Conservation (phyloP, 2,797 vertebrate genomes). For the Lutra lutra region DNA sequence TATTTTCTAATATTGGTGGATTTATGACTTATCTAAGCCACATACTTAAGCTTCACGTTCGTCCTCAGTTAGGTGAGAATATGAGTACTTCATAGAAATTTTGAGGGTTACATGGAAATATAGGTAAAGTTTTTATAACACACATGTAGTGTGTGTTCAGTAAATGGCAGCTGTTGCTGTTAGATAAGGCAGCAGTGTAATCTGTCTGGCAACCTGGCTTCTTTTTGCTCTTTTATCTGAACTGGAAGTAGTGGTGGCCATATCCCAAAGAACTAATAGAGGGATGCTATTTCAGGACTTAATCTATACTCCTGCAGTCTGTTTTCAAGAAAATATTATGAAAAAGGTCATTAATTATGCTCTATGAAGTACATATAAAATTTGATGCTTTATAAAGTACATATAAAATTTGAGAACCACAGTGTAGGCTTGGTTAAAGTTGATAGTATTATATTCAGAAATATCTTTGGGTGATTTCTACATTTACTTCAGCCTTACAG, state of each 20-base stretch:
- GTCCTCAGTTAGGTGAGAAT: constrained; percentile 7
- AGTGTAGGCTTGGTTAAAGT: neutral
- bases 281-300: neutral
- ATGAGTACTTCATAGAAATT: neutral
- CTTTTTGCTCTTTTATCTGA: neutral
- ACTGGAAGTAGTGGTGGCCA: neutral
- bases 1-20: neutral
- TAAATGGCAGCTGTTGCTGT: neutral
- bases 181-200: neutral
- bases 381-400: neutral
- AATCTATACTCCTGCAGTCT: neutral
- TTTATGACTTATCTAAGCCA: neutral
- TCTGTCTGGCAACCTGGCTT: neutral
- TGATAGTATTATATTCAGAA: neutral
- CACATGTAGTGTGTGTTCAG: neutral
- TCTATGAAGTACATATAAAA: too few species aligned
- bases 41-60: neutral
- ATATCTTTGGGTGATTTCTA: neutral
- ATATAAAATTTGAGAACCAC: constrained; percentile 22
- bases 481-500: neutral
- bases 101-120: neutral
- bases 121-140: neutral
- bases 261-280: constrained; percentile 11
- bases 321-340: neutral
- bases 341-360: neutral